A percentile compares a stretch with the other conserved stretches of the same genome.
phyloP scores from a whole-genome alignment of 2,888 invertebrate species.

The Leptopilina myrica region DNA sequence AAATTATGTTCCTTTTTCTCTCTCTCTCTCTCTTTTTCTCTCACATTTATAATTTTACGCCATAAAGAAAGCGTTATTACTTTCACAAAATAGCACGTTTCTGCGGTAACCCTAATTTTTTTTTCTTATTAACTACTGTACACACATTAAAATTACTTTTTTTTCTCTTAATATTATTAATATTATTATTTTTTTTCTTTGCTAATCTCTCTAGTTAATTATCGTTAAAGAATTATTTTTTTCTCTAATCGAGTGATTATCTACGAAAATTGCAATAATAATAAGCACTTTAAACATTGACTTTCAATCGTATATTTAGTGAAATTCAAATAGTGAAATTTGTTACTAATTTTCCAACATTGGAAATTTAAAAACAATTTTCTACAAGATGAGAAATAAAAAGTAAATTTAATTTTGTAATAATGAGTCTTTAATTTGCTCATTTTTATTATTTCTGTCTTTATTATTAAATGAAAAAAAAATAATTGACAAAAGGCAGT shows the following conservation, averaged over 20 bases:
- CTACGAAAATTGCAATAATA: slow-evolving; percentile 15
- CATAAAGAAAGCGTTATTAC: slow-evolving; percentile 9
- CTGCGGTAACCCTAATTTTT: slow-evolving; percentile 32
- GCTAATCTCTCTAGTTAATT: slow-evolving; percentile 16
- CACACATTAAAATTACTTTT: neutral
- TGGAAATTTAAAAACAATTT: too few relatives aligned
- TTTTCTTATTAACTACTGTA: slow-evolving; percentile 35
- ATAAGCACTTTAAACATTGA: slow-evolving; percentile 21
- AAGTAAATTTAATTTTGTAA: too few relatives aligned
- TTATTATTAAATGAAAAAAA: too few relatives aligned
- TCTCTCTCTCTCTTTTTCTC: too few relatives aligned
- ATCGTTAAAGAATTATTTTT: neutral
- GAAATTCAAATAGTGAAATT: neutral
- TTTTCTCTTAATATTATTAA: too few relatives aligned
- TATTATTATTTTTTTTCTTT: slow-evolving; percentile 1
- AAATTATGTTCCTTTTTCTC: neutral
- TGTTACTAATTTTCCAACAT: too few relatives aligned
- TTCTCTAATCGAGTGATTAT: neutral
- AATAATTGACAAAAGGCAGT: too few relatives aligned
- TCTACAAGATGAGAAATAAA: too few relatives aligned
- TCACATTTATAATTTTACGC: slow-evolving; percentile 1
- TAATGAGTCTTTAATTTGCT: too few relatives aligned
- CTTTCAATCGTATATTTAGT: neutral
- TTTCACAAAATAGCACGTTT: slow-evolving; percentile 32
- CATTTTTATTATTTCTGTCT: too few relatives aligned